Base-by-base conservation (phyloP, 1,140 invertebrate species). In the Drosophila athabasca region DNA sequence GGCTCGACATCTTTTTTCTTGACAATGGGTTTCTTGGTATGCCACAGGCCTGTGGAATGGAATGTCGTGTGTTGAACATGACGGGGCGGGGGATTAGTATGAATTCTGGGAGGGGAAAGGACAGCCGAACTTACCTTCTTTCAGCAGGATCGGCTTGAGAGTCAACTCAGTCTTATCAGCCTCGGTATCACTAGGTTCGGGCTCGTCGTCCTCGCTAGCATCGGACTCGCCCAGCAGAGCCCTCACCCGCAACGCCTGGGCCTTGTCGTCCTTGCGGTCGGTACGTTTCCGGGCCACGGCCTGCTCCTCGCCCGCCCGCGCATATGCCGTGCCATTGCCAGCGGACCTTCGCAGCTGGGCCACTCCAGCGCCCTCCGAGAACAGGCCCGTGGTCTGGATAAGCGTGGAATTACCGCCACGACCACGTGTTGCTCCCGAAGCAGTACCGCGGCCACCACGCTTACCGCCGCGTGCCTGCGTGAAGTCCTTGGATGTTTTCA, bases 401-500 rank as follows among this genome's bases (percentile, higher is more conserved):
- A 91, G 64, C 15, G 84, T 67, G 0, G 84, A 83, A 29, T 79
- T 83, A 22, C 64, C 76, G 11, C 69, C 76, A 44, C 73, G 79
- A 31, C 71, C 75, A 41, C 78, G 72, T 24, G 61, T 55, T 26
- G 79, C 67, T 22, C 79, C 79, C 31, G 79, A 48, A 19, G 62
- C 71, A n/a, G 78, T 62, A 19, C 81, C 81, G 55, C 81, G 60
- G 1, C 76, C 76, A 19, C 81, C 50, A 4, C 71, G 51, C 8
- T 76, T 76, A 1, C 76, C 71, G 17, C 82, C 82, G 13, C 83
- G 77, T 0, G 68, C 53, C n/a, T 75, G 75, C 2, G 90, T 90
- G 13, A 84, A 85, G 52, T 91, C 90, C 59, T 91, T 91, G 2
- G 90, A 91, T 0, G 90, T 91, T 59, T 91, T 91, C 0, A 91